A percentile compares a stretch with the other conserved stretches of the same genome.
Conservation (phyloP, 2,888 invertebrate genomes). For the Periphyllus acericola region DNA sequence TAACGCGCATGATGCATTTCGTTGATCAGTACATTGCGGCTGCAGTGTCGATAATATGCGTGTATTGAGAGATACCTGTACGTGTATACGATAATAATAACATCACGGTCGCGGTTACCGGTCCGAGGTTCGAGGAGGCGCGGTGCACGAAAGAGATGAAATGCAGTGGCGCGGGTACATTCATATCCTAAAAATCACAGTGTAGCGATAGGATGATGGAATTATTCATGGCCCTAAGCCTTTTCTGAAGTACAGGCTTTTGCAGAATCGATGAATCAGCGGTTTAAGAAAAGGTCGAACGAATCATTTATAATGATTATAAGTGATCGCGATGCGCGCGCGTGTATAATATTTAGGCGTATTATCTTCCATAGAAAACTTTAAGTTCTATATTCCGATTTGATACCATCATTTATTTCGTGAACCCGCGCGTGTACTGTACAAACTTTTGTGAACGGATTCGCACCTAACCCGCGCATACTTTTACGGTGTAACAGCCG, state of each 20-base stretch:
- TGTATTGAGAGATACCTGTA: too few species aligned
- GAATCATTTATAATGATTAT: not conserved
- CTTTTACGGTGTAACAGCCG: too few species aligned
- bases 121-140: not conserved
- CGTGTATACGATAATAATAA: not conserved
- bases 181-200: too few species aligned
- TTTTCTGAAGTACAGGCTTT: not conserved
- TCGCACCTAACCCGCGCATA: too few species aligned
- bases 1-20: not conserved
- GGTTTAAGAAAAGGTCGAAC: not conserved
- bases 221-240: slow-evolving; percentile 9
- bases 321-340: not conserved
- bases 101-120: not conserved
- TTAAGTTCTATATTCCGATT: not conserved
- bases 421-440: too few species aligned
- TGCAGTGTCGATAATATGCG: too few species aligned
- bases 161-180: not conserved
- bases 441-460: too few species aligned
- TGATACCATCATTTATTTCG: too few species aligned
- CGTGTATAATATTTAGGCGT: too few species aligned
- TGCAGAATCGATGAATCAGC: slow-evolving; percentile 3
- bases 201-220: not conserved
- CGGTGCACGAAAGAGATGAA: not conserved
- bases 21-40: not conserved
- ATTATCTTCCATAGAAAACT: not conserved